Evolutionary conservation across 2,797 vertebrate species (phyloP), one percentile per base, ranked within the genome.

Genomic region (Lutjanus argentimaculatus): DNA sequence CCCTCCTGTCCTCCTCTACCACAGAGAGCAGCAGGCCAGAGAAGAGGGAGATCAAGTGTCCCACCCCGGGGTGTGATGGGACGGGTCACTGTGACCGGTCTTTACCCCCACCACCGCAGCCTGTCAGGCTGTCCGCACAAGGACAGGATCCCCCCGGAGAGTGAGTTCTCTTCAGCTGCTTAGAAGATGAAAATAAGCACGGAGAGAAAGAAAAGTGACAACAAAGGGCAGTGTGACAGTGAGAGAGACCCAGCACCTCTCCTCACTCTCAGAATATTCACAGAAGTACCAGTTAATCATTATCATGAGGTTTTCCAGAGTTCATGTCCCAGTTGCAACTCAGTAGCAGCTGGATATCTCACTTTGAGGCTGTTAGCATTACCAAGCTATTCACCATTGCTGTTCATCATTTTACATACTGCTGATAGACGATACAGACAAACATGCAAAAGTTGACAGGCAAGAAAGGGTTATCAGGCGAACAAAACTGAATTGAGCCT

Each of bases 91-190:
- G 98, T 99, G 85, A 99, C 98, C 0, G 98, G 98, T n/a, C 95
- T 99, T 48, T 99, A 99, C 92, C 98, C 98, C 52, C 98, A 99
- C 91, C 98, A 99, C 61, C 97, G 98, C 89, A 99, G 98, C 94
- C 95, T 99, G 90, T 99, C 98, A 1, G 98, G 98, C 43, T 99
- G 98, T 88, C 98, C 98, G 22, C 98, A 99, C 96, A 99, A 99
- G 91, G 98, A 99, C 95, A 97, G 98, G 92, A 99, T 99, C 88
- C 98, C 98, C 82, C 98, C 98, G 0, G 98, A 99, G 95, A 99
- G 98, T 99, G 95, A 98, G 98, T 97, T 19, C 30, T 51, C 68
- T 73, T 81, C 74, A 79, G 63, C 67, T 67, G 43, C 76, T 79
- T 42, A 42, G 17, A 62, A 74, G 21, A 75, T 53, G 63, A 72